These are phyloP conservation scores for Cyphotilapia sp. DNA, from an alignment of 2,113 vertebrate genomes.

Conservation along the genomic window DNA sequence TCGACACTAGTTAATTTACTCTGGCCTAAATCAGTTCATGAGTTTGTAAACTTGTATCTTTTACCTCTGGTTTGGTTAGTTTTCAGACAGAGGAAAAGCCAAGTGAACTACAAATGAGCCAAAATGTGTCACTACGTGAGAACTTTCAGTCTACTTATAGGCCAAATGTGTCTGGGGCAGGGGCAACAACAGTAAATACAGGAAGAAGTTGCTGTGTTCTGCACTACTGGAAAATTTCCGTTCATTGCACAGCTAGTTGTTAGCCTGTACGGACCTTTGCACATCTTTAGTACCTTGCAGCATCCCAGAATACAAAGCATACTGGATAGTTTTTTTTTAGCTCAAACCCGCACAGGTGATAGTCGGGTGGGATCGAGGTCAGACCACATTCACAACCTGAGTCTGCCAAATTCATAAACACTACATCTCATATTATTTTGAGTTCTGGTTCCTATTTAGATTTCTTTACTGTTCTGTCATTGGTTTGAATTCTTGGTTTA, in stretches of 20 bases:
- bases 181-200: not conserved
- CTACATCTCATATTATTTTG: not conserved
- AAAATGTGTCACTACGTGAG: rapidly evolving
- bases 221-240: not conserved
- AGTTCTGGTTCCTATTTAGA: not conserved
- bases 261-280: not conserved
- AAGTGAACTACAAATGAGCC: rapidly evolving
- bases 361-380: not conserved
- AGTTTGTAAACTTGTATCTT: not conserved
- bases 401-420: not conserved
- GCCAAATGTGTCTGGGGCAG: not conserved
- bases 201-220: not conserved
- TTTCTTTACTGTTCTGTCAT: not conserved
- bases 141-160: not conserved
- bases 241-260: not conserved
- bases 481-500: not conserved
- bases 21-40: not conserved
- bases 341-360: not conserved
- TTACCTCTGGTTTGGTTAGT: not conserved
- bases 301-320: not conserved
- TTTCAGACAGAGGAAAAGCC: not conserved
- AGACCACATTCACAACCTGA: rapidly evolving
- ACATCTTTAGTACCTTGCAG: not conserved
- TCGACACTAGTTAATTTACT: not conserved
- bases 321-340: not conserved